Conservation (phyloP, 2,113 vertebrate species). For the Thunnus thynnus region DNA sequence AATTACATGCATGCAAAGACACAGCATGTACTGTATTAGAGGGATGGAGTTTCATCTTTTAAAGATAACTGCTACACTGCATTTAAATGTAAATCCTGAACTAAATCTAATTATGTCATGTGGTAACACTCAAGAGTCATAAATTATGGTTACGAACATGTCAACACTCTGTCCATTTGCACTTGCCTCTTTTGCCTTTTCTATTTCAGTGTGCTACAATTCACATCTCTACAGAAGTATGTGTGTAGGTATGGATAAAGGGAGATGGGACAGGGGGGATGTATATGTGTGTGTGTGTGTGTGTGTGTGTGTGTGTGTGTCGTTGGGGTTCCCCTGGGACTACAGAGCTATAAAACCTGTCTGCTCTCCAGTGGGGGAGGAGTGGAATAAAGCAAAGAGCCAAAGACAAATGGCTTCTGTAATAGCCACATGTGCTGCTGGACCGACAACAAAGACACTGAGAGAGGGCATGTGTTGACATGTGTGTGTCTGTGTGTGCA, state of each 20-base stretch:
- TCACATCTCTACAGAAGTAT: slow-evolving; percentile 37
- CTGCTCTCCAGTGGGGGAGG: slow-evolving; percentile 74
- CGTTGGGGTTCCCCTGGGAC: slow-evolving; percentile 62
- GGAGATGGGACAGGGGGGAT: slow-evolving; percentile 22
- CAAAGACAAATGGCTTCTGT: slow-evolving; percentile 80
- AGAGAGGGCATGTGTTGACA: slow-evolving; percentile 21
- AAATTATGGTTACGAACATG: slow-evolving; percentile 36
- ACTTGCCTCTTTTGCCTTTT: slow-evolving; percentile 10
- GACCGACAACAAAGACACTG: slow-evolving; percentile 72
- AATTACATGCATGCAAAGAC: slow-evolving; percentile 57
- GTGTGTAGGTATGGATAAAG: slow-evolving; percentile 27
- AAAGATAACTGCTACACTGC: slow-evolving; percentile 32
- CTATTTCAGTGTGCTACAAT: slow-evolving; percentile 57
- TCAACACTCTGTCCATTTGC: slow-evolving; percentile 33
- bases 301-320: slow-evolving; percentile 16
- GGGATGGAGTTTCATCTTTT: slow-evolving; percentile 35
- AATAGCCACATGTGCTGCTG: slow-evolving; percentile 76
- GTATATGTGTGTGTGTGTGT: slow-evolving; percentile 29
- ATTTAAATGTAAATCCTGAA: slow-evolving; percentile 53
- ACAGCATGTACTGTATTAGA: slow-evolving; percentile 13
- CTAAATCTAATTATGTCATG: slow-evolving; percentile 65
- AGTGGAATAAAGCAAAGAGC: slow-evolving; percentile 78
- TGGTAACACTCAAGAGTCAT: slow-evolving; percentile 52
- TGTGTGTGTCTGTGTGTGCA: neutral
- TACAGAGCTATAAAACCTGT: slow-evolving; percentile 76